Evolutionary conservation across 2,113 vertebrate genomes (phyloP).

Genomic region (Malurus alboscapulatus): DNA sequence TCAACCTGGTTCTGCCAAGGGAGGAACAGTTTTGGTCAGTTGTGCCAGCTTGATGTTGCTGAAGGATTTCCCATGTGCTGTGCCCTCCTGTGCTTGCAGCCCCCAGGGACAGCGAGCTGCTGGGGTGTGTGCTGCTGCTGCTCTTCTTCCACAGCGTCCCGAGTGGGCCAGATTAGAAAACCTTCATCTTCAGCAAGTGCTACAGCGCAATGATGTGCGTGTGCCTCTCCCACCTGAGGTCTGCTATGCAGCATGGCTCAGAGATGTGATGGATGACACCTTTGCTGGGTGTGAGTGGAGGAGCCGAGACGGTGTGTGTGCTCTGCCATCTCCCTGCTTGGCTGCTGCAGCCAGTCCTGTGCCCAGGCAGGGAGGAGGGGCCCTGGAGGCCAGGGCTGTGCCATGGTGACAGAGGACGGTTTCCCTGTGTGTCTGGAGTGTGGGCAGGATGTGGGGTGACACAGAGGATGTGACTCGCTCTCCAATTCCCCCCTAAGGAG

Average conservation of each 20-base stretch:
- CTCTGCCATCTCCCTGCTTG: neutral
- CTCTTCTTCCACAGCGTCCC: neutral
- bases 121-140: neutral
- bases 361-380: constrained; percentile 29
- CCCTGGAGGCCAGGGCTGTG: neutral
- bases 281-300: neutral
- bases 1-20: neutral
- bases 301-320: neutral
- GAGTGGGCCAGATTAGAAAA: rapidly evolving
- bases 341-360: neutral
- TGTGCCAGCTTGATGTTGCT: neutral
- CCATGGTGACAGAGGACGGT: neutral
- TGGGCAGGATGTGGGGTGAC: constrained; percentile 62
- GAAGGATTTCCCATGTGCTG: neutral
- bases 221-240: neutral
- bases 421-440: constrained; percentile 24
- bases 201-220: neutral
- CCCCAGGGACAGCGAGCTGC: neutral
- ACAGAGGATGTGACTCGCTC: constrained; percentile 62
- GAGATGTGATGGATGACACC: neutral
- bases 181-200: neutral
- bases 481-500: neutral
- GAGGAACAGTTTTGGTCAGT: neutral
- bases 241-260: neutral
- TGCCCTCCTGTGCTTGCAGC: neutral